Evolutionary conservation across 2,888 invertebrate genomes (phyloP).

Genomic region (Pristionchus fissidentatus): DNA sequence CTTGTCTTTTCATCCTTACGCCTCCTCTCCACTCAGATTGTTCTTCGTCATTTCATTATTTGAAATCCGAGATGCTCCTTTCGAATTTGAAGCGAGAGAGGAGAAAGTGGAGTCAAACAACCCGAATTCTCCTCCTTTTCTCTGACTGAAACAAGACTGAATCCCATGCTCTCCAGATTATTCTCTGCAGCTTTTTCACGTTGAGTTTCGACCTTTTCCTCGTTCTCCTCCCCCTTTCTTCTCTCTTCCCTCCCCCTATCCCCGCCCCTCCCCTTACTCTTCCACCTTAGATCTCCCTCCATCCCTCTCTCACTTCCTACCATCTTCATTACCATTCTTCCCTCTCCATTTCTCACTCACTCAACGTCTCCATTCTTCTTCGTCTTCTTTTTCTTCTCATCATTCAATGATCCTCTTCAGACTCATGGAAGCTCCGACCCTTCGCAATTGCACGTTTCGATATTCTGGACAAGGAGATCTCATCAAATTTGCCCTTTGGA

Average conservation of each 20-base stretch:
- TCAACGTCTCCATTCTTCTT: background rate
- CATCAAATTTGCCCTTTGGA: constrained; percentile 60
- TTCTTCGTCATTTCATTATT: constrained; percentile 36
- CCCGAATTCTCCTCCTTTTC: constrained; percentile 6
- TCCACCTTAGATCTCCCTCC: background rate
- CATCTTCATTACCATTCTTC: constrained; percentile 28
- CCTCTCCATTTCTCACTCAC: background rate
- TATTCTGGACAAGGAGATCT: constrained; percentile 60
- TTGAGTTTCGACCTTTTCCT: background rate
- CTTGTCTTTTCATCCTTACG: background rate
- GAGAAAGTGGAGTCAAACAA: too few relatives aligned
- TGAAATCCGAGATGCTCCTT: constrained; percentile 9
- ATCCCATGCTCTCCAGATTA: constrained; percentile 22
- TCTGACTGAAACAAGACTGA: constrained; percentile 6
- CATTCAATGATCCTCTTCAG: constrained; percentile 6
- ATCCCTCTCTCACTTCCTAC: background rate
- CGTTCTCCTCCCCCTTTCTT: background rate
- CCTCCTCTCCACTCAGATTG: background rate
- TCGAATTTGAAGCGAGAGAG: too few relatives aligned
- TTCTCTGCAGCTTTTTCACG: background rate
- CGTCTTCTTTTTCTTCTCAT: background rate
- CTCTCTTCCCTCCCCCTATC: background rate
- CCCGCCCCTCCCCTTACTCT: background rate
- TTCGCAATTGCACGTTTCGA: constrained; percentile 66
- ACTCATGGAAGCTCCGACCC: constrained; percentile 51